These are phyloP conservation scores for Rhyacophila evoluta DNA, from an alignment of 2,888 invertebrate species.

Conservation along the genomic window DNA sequence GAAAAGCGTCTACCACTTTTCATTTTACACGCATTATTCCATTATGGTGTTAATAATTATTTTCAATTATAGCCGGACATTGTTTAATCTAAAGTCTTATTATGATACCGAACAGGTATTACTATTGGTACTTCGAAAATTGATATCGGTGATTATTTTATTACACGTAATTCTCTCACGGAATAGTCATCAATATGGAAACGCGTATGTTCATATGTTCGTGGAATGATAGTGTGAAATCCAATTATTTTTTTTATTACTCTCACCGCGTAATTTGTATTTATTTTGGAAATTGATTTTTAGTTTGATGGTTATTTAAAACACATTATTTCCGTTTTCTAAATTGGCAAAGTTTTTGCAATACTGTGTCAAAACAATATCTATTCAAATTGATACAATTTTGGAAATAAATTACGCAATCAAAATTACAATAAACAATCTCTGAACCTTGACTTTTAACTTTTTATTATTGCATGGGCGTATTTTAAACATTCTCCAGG, in stretches of 20 bases:
- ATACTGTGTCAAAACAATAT: too few relatives aligned
- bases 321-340: not conserved
- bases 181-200: not conserved
- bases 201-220: not conserved
- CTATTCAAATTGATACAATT: too few relatives aligned
- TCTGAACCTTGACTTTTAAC: too few relatives aligned
- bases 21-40: not conserved
- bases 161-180: conserved; percentile 3
- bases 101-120: not conserved
- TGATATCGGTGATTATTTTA: conserved; percentile 5
- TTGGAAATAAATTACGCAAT: too few relatives aligned
- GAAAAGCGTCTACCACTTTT: not conserved
- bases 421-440: too few relatives aligned
- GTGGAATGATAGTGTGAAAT: conserved; percentile 6
- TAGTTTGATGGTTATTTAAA: not conserved
- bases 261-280: not conserved
- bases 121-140: not conserved
- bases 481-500: too few relatives aligned
- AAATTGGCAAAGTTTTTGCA: not conserved
- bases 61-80: not conserved
- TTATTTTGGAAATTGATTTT: not conserved
- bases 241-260: conserved; percentile 9
- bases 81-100: not conserved
- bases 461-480: too few relatives aligned
- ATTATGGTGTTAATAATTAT: not conserved